phyloP scores from a whole-genome alignment of 2,888 invertebrate species.

The Caenorhabditis drosophilae region DNA sequence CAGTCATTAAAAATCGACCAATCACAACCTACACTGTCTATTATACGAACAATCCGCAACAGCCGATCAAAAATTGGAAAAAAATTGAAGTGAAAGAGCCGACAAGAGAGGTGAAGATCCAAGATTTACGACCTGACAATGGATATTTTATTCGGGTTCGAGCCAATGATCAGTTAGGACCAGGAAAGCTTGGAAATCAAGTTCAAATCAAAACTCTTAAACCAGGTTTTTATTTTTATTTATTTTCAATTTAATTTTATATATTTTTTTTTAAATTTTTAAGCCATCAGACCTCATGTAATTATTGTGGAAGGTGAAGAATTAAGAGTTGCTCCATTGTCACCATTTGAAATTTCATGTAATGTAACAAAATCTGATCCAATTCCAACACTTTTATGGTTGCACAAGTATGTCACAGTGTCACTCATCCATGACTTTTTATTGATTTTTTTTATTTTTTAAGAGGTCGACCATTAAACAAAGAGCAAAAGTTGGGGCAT shows the following conservation, averaged over 20 bases:
- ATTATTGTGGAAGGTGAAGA: conserved; percentile 65
- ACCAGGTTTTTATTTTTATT: too few species aligned
- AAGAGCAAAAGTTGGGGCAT: conserved; percentile 50
- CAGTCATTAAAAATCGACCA: conserved; percentile 63
- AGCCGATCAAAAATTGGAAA: conserved; percentile 66
- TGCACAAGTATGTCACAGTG: conserved; percentile 50
- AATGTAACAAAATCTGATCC: conserved; percentile 67
- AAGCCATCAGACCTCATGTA: conserved; percentile 62
- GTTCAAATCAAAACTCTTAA: conserved; percentile 62
- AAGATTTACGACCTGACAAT: conserved; percentile 61
- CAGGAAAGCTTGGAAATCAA: conserved; percentile 63
- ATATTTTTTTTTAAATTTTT: too few species aligned
- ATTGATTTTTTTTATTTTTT: not conserved
- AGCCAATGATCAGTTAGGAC: conserved; percentile 65
- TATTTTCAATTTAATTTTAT: too few species aligned
- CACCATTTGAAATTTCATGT: conserved; percentile 60
- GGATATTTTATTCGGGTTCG: conserved; percentile 63
- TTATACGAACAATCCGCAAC: conserved; percentile 65
- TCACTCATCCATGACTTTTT: not conserved
- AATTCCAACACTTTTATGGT: conserved; percentile 58
- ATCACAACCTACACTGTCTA: conserved; percentile 67
- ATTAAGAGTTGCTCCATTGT: conserved; percentile 58
- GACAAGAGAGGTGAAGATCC: conserved; percentile 50
- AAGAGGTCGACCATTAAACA: conserved; percentile 59
- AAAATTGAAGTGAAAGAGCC: conserved; percentile 61